phyloP scores from a whole-genome alignment of 2,888 invertebrate species.

The Cheilosia grossa region DNA sequence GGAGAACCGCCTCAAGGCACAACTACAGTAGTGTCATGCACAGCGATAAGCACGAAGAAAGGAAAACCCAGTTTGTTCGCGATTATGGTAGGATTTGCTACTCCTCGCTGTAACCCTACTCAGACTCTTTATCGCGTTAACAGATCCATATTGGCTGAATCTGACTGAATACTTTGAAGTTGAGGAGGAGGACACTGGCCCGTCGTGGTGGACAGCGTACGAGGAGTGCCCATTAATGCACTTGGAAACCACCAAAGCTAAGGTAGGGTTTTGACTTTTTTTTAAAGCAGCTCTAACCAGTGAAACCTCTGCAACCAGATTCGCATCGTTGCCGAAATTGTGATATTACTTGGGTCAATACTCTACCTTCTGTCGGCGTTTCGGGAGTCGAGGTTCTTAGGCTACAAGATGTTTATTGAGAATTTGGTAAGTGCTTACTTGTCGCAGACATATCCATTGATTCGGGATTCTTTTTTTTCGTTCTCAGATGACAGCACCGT shows the following conservation, averaged over 20 bases:
- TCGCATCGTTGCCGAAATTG: conserved; percentile 90
- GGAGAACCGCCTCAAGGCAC: conserved; percentile 34
- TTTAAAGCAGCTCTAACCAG: not conserved
- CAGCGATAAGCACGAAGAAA: conserved; percentile 22
- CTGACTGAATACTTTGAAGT: conserved; percentile 81
- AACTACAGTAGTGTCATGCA: conserved; percentile 3
- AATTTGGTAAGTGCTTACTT: conserved; percentile 89
- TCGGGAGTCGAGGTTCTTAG: conserved; percentile 95
- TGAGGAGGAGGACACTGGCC: conserved; percentile 77
- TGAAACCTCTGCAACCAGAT: conserved; percentile 82
- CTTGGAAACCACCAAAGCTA: conserved; percentile 80
- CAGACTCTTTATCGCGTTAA: not conserved
- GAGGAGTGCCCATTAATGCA: conserved; percentile 82
- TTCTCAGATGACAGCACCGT: conserved; percentile 92
- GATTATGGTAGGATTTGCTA: conserved; percentile 43
- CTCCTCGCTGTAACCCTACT: not conserved
- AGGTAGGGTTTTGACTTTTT: conserved; percentile 72
- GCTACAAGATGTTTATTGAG: conserved; percentile 96
- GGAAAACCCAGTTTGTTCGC: not conserved
- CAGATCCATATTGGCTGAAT: conserved; percentile 82
- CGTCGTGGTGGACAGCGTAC: conserved; percentile 82
- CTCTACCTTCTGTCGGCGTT: conserved; percentile 93
- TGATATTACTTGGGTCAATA: conserved; percentile 92
- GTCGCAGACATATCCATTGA: not conserved
- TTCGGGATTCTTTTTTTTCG: not conserved